These are phyloP conservation scores for Piprites chloris DNA, from an alignment of 2,113 vertebrate species.

Conservation along the genomic window DNA sequence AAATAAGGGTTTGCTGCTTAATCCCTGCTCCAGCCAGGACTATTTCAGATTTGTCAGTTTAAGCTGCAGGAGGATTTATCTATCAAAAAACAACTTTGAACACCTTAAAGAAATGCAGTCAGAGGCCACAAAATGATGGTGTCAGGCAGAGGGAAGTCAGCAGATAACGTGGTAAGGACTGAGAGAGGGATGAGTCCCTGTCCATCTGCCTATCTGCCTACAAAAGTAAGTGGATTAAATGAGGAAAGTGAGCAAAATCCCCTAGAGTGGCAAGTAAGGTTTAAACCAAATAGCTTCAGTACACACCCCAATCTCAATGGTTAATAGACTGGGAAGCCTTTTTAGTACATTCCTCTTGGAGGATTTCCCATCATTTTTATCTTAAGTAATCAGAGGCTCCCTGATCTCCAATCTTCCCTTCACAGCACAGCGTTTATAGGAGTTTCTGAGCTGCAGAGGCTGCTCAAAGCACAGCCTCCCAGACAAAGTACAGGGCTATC, in stretches of 20 bases:
- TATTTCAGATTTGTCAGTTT: background rate
- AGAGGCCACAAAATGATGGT: background rate
- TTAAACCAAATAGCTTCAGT: background rate
- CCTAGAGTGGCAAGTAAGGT: background rate
- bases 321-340: slow-evolving; percentile 17
- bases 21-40: background rate
- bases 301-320: background rate
- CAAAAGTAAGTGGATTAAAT: slow-evolving; percentile 15
- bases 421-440: background rate
- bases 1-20: background rate
- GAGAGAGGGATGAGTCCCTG: background rate
- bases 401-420: slow-evolving; percentile 5
- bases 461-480: slow-evolving; percentile 39
- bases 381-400: slow-evolving; percentile 46
- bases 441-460: slow-evolving; percentile 20
- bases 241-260: slow-evolving; percentile 30
- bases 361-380: slow-evolving; percentile 58
- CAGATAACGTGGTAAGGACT: background rate
- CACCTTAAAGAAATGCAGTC: slow-evolving; percentile 4
- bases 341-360: slow-evolving; percentile 21
- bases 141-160: background rate
- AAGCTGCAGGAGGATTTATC: slow-evolving; percentile 23
- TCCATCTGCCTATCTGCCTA: background rate
- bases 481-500: slow-evolving; percentile 32
- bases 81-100: background rate